These are phyloP conservation scores for Hypolimnas misippus DNA, from an alignment of 2,888 invertebrate species.

Conservation along the genomic window DNA sequence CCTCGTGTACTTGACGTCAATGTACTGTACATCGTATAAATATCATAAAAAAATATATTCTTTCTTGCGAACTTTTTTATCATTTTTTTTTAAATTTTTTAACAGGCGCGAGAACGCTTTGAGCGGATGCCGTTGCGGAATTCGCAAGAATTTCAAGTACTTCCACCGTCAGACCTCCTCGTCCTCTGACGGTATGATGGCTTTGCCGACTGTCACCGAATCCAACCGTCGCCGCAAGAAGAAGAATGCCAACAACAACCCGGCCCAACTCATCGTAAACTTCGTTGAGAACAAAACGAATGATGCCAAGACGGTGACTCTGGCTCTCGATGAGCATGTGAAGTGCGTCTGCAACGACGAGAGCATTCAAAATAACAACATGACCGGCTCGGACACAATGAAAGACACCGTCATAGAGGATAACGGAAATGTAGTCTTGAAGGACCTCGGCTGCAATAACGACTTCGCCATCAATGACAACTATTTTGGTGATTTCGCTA, in stretches of 20 bases:
- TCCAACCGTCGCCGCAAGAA: slow-evolving; percentile 51
- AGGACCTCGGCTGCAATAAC: slow-evolving; percentile 39
- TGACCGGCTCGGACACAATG: slow-evolving; percentile 37
- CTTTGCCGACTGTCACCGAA: slow-evolving; percentile 30
- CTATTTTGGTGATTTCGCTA: slow-evolving; percentile 53
- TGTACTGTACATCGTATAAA: no score
- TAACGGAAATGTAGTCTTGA: slow-evolving; percentile 62
- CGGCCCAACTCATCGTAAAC: slow-evolving; percentile 53
- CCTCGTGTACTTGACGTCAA: no score
- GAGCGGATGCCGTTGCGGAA: slow-evolving; percentile 65
- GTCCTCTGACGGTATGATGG: slow-evolving; percentile 63
- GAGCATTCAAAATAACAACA: slow-evolving; percentile 56
- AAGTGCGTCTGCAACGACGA: slow-evolving; percentile 46
- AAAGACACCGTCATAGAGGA: slow-evolving; percentile 58
- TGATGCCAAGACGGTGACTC: slow-evolving; percentile 45
- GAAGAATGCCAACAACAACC: slow-evolving; percentile 42
- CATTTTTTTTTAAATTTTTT: no score
- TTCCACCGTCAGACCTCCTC: slow-evolving; percentile 65
- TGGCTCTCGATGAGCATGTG: slow-evolving; percentile 43
- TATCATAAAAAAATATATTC: background rate
- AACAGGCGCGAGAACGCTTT: slow-evolving; percentile 59
- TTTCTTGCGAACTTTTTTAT: no score
- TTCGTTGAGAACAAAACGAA: slow-evolving; percentile 47
- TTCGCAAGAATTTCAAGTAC: slow-evolving; percentile 55
- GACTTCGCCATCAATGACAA: slow-evolving; percentile 48